Evolutionary conservation across 1,140 invertebrate species (phyloP).

Genomic region (Drosophila simulans): DNA sequence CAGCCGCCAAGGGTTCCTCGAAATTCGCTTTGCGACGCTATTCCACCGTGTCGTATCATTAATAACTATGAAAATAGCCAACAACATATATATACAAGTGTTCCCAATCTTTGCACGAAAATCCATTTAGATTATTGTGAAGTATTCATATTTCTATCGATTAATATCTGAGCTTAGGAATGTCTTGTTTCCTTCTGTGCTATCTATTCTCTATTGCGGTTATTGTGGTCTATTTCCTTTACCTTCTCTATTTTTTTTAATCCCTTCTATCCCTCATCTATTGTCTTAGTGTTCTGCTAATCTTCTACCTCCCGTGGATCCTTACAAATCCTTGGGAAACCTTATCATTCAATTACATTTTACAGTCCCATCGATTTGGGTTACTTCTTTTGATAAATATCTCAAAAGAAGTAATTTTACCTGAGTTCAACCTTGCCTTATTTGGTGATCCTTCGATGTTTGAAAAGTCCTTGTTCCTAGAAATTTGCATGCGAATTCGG

Average conservation of each 20-base stretch:
- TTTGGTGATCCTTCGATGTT: neutral
- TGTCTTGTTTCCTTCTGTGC: no score
- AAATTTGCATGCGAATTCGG: constrained; percentile 5
- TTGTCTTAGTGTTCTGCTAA: no score
- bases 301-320: neutral
- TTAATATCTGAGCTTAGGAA: no score
- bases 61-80: neutral
- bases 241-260: no score
- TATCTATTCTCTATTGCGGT: no score
- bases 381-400: constrained; percentile 1
- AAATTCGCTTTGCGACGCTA: neutral
- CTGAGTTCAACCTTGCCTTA: neutral
- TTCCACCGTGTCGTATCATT: constrained; percentile 10
- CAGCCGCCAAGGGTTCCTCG: neutral
- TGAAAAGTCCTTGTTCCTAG: constrained; percentile 4
- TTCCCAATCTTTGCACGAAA: neutral
- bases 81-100: neutral
- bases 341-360: neutral
- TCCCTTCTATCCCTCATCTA: no score
- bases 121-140: neutral
- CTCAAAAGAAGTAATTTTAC: no score
- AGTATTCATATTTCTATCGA: no score
- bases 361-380: neutral
- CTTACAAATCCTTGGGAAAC: neutral
- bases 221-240: no score